These are phyloP conservation scores for Phyllopteryx taeniolatus DNA, from an alignment of 2,113 vertebrate genomes.

Conservation along the genomic window DNA sequence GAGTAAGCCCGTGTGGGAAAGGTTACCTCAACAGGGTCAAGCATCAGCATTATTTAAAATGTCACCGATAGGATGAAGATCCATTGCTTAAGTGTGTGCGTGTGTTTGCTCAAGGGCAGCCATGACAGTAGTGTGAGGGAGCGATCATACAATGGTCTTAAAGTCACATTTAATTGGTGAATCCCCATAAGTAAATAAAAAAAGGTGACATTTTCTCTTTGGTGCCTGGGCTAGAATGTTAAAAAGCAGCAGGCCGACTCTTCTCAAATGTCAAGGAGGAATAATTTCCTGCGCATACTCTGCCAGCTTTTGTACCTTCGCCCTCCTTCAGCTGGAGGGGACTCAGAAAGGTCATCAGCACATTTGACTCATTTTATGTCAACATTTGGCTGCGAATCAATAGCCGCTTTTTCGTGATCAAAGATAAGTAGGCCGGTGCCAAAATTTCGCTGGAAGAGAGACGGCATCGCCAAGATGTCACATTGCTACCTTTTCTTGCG, in stretches of 20 bases:
- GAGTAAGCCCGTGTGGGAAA: conserved; percentile 58
- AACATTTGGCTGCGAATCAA: conserved; percentile 71
- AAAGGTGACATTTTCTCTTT: conserved; percentile 75
- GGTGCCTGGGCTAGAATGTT: conserved; percentile 66
- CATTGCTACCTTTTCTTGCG: conserved; percentile 58
- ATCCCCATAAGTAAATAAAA: conserved; percentile 78
- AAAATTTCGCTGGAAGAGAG: conserved; percentile 27
- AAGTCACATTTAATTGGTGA: conserved; percentile 74
- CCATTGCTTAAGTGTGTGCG: conserved; percentile 26
- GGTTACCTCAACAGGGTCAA: conserved; percentile 65
- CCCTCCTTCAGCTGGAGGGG: conserved; percentile 46
- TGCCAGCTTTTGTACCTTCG: conserved; percentile 55
- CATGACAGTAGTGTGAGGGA: conserved; percentile 37
- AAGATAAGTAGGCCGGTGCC: conserved; percentile 64
- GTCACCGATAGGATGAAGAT: conserved; percentile 57
- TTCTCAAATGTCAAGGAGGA: conserved; percentile 76
- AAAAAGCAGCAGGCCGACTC: conserved; percentile 58
- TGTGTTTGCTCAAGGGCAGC: conserved; percentile 34
- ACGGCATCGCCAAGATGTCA: conserved; percentile 45
- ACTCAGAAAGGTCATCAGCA: conserved; percentile 68
- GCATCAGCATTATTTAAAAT: conserved; percentile 69
- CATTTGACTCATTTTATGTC: conserved; percentile 74
- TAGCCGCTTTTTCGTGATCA: conserved; percentile 62
- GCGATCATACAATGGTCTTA: conserved; percentile 61
- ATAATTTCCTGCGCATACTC: conserved; percentile 68